A percentile compares a stretch with the other conserved stretches of the same genome.
These are phyloP conservation scores for Cygnus atratus DNA, from an alignment of 2,113 vertebrate genomes.

Conservation along the genomic window DNA sequence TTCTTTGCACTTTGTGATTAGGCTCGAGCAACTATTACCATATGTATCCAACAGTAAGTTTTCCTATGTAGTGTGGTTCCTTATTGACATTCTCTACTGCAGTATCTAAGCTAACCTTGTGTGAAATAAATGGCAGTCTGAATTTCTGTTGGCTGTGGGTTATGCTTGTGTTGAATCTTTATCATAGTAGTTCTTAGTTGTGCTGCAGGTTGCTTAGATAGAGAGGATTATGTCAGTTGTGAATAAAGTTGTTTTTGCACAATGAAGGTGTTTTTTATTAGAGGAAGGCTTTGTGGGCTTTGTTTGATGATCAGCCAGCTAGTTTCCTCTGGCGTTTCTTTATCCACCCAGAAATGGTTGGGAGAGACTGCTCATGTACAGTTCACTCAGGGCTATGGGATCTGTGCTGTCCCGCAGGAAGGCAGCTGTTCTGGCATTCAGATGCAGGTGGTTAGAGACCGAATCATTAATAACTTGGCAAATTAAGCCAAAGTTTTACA, in stretches of 20 bases:
- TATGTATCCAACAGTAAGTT: neutral
- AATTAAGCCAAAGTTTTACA: neutral
- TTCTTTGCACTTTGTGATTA: neutral
- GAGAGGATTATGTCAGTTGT: neutral
- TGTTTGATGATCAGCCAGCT: neutral
- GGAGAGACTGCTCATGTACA: rapidly evolving
- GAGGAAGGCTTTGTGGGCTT: neutral
- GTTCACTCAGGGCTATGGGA: rapidly evolving
- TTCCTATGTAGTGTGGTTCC: neutral
- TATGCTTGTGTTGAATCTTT: neutral
- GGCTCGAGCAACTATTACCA: neutral
- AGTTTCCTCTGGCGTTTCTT: neutral
- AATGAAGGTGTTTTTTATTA: neutral
- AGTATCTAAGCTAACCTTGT: neutral
- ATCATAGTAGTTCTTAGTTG: neutral
- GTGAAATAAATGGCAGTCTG: neutral
- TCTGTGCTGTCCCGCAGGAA: rapidly evolving
- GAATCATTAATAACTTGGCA: neutral
- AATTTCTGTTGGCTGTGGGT: neutral
- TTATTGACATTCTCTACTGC: neutral
- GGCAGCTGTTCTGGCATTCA: neutral
- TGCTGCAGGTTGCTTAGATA: neutral
- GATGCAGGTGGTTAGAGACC: neutral
- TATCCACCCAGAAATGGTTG: neutral
- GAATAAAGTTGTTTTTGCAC: neutral